A percentile compares a stretch with the other conserved stretches of the same genome.
Conservation (phyloP, 2,888 invertebrate genomes). For the Alentia gelatinosa region DNA sequence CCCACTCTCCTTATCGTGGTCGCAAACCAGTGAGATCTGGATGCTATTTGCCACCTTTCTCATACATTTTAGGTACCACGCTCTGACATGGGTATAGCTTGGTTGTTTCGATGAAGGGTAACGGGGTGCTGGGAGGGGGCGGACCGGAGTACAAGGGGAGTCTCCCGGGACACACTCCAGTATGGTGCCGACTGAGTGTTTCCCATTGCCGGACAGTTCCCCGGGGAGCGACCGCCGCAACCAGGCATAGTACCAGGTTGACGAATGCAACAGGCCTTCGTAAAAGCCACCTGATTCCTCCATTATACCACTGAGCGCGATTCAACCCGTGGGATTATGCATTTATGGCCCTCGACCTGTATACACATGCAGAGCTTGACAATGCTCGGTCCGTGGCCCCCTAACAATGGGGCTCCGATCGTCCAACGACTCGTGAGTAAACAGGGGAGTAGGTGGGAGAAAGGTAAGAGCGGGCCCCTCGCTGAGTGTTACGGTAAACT, state of each 20-base stretch:
- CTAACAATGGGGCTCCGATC: not conserved
- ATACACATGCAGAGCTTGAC: not conserved
- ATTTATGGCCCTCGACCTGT: not conserved
- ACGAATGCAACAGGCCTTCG: not conserved
- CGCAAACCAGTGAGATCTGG: no score
- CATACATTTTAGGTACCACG: no score
- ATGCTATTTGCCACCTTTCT: no score
- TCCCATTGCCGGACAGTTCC: not conserved
- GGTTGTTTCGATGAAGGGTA: no score
- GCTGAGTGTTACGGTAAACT: not conserved
- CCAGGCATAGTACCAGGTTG: not conserved
- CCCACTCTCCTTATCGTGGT: no score
- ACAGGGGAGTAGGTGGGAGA: not conserved
- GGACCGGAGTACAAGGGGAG: no score
- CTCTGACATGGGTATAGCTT: no score
- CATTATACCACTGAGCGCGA: not conserved
- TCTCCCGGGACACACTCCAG: not conserved
- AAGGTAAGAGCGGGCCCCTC: not conserved
- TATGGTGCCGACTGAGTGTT: not conserved
- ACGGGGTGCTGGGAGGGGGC: no score
- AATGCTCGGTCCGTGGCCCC: not conserved
- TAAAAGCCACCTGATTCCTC: no score
- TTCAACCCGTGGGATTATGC: not conserved
- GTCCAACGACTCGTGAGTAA: not conserved
- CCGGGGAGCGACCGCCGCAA: no score